Base-by-base conservation (phyloP, 2,113 vertebrate genomes). In the Romanogobio albipinnatus region DNA sequence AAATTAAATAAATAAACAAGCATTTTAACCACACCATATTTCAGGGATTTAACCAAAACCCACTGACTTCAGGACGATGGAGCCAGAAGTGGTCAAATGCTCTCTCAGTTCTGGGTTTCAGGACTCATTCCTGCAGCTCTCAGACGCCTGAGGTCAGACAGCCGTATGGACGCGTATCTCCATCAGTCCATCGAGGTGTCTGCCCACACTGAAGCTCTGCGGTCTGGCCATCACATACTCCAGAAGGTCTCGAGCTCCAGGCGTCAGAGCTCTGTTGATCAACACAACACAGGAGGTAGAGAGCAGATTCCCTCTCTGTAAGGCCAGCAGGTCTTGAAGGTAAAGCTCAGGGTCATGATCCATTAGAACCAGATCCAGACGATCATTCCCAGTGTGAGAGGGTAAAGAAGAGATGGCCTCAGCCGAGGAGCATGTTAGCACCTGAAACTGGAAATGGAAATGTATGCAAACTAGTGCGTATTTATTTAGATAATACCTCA, bases 351-450 rank as follows among this genome's bases (percentile, higher is more conserved):
- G 89, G 47, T 93, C 79, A 0, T 94, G 92, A 84, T 94, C 93
- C 92, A 95, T 94, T 56, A 95, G 83, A 36, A 94, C 88, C 75
- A 95, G 87, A 62, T 84, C 66, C 53, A 94, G 76, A 0, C 66
- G 76, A 8, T 64, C 56, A 0, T 85, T 36, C 15, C 86, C 84
- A 4, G 92, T 76, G 11, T 56, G 33, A 1, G 80, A 24, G 4
- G 0, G 24, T 78, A 94, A 29, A 0, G 53, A 75, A 13, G 86
- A 82, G 79, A 94, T 92, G 86, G 89, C 92, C 15, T 92, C 88
- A 1, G 86, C 73, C 1, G 92, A 94, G 68, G 89, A 90, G 7
- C 84, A 92, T 0, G 83, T 84, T 84, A 95, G 68, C 73, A 95
- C 89, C 89, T 92, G 91, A 80, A 95, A 94, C 95, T n/a, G n/a